These are phyloP conservation scores for Eriocheir sinensis DNA, from an alignment of 1,140 invertebrate genomes.

Conservation along the genomic window DNA sequence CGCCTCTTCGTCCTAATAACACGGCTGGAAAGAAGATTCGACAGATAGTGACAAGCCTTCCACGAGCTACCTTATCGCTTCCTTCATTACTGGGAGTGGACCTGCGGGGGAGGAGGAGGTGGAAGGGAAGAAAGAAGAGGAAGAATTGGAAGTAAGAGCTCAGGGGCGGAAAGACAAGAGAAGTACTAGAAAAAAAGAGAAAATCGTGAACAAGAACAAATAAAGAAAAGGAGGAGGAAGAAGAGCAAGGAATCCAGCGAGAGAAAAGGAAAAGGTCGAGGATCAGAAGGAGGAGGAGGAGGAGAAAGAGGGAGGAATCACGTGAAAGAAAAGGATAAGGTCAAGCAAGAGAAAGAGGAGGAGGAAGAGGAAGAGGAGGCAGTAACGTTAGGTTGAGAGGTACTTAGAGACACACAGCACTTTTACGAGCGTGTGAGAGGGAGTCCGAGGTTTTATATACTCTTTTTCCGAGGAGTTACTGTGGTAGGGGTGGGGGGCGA, in stretches of 20 bases:
- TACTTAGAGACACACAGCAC: not conserved
- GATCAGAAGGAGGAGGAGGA: too few species aligned
- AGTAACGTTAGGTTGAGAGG: not conserved
- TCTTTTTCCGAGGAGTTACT: not conserved
- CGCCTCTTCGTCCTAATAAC: not conserved
- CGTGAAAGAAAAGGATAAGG: too few species aligned
- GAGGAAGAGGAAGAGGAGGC: not conserved
- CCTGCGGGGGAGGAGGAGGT: not conserved
- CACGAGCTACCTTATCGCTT: not conserved
- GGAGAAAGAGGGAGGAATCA: too few species aligned
- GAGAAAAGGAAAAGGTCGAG: too few species aligned
- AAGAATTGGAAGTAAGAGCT: not conserved
- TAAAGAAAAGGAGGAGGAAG: too few species aligned
- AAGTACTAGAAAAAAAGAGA: too few species aligned
- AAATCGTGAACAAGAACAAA: too few species aligned
- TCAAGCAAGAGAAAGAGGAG: not conserved
- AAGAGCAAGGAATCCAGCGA: too few species aligned
- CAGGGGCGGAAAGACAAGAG: too few species aligned
- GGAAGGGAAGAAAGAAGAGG: not conserved
- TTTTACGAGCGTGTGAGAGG: not conserved
- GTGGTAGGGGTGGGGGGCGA: not conserved
- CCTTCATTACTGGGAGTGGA: not conserved
- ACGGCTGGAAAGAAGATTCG: not conserved
- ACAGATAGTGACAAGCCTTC: not conserved
- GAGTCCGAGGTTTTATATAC: not conserved